A percentile compares a stretch with the other conserved stretches of the same genome.
Conservation (phyloP, 2,888 invertebrate genomes). For the Morpho achilles region DNA sequence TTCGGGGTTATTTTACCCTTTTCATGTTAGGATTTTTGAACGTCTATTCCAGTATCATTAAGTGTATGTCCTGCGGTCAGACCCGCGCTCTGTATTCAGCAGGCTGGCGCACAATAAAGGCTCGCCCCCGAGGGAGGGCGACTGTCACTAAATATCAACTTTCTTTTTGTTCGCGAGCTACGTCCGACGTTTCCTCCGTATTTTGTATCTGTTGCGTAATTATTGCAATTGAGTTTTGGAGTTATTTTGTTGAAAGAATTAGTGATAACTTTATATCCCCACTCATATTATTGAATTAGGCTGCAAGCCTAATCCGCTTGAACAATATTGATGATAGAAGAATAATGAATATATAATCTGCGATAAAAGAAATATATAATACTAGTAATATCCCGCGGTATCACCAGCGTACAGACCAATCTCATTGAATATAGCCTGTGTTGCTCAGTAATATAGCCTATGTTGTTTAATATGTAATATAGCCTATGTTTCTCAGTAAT, state of each 20-base stretch:
- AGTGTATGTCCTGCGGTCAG: conserved; percentile 21
- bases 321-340: no score
- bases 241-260: background rate
- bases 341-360: no score
- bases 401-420: no score
- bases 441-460: no score
- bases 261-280: no score
- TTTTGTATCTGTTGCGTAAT: conserved; percentile 26
- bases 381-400: no score
- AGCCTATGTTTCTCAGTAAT: no score
- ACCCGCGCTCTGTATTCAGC: conserved; percentile 46
- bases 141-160: conserved; percentile 59
- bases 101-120: conserved; percentile 32
- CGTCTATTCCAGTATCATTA: conserved; percentile 13
- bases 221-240: conserved; percentile 6
- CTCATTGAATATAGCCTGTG: no score
- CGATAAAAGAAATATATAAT: no score
- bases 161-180: conserved; percentile 36
- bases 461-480: no score
- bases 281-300: no score
- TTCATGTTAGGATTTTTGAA: background rate
- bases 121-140: conserved; percentile 36
- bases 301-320: no score
- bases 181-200: conserved; percentile 19
- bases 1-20: conserved; percentile 1